phyloP scores from a whole-genome alignment of 2,797 vertebrate genomes.

The Sylvia borin region DNA sequence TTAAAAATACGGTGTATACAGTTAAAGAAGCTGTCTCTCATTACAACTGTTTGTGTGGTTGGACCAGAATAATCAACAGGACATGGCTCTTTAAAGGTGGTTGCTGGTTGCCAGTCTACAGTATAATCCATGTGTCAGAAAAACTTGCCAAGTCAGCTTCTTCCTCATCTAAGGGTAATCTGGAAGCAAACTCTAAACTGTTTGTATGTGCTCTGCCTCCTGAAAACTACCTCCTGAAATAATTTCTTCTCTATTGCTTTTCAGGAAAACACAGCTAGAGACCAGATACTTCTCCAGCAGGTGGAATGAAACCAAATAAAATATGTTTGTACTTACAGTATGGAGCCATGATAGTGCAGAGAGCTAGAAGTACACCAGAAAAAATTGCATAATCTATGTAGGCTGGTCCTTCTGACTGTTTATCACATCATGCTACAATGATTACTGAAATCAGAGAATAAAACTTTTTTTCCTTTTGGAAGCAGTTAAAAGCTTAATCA shows the following conservation, averaged over 20 bases:
- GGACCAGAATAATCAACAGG: neutral
- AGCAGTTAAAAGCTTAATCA: neutral
- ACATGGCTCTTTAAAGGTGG: neutral
- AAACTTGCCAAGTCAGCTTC: neutral
- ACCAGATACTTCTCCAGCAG: neutral
- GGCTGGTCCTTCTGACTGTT: neutral
- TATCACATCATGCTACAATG: neutral
- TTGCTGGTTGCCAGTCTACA: neutral
- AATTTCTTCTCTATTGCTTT: neutral
- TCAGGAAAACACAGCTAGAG: neutral
- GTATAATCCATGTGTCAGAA: neutral
- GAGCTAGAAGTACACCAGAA: neutral
- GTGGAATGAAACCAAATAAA: neutral
- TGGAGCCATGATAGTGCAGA: neutral
- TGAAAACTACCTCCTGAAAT: neutral
- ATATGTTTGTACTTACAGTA: neutral
- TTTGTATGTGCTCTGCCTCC: neutral
- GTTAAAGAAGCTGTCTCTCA: neutral
- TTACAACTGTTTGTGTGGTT: neutral
- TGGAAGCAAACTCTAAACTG: neutral
- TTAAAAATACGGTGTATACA: neutral
- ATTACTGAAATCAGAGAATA: neutral
- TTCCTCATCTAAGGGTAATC: neutral
- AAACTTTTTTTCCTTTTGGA: neutral
- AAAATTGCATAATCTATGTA: neutral